Conservation (phyloP, 1,140 invertebrate species). For the Drosophila subobscura region DNA sequence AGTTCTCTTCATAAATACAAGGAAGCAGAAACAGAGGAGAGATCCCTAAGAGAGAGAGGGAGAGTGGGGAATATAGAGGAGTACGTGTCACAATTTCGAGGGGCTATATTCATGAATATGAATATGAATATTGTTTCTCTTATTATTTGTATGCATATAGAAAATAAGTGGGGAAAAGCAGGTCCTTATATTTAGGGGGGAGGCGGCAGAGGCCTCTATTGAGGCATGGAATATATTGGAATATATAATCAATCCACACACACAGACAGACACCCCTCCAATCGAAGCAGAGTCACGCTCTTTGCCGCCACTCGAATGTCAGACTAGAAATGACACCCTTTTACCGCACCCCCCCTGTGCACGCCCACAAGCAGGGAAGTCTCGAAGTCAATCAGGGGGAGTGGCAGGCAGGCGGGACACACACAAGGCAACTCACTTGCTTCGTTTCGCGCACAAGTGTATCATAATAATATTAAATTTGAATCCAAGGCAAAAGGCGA, state of each 20-base stretch:
- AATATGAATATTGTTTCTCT: slow-evolving; percentile 78
- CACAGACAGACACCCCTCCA: too few relatives aligned
- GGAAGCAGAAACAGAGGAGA: too few relatives aligned
- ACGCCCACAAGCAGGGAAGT: slow-evolving; percentile 29
- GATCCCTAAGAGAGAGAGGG: too few relatives aligned
- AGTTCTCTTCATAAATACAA: too few relatives aligned
- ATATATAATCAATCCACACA: slow-evolving; percentile 70
- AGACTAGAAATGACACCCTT: slow-evolving; percentile 43
- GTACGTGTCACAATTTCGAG: slow-evolving; percentile 70
- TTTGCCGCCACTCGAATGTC: slow-evolving; percentile 30
- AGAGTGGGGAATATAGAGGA: too few relatives aligned
- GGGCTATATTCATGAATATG: slow-evolving; percentile 63
- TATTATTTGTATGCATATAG: slow-evolving; percentile 73
- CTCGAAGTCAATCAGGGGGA: slow-evolving; percentile 56
- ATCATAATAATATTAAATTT: slow-evolving; percentile 83
- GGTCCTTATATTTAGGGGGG: not conserved
- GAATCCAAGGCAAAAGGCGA: slow-evolving; percentile 64
- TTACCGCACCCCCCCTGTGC: slow-evolving; percentile 4
- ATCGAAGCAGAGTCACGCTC: slow-evolving; percentile 48
- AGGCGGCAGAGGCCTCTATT: slow-evolving; percentile 58
- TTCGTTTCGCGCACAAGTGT: slow-evolving; percentile 76
- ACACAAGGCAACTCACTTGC: slow-evolving; percentile 63
- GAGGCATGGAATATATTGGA: slow-evolving; percentile 79
- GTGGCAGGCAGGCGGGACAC: not conserved
- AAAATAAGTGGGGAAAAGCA: slow-evolving; percentile 11